These are phyloP conservation scores for Triplophysa dalaica DNA, from an alignment of 2,113 vertebrate genomes.

Conservation along the genomic window DNA sequence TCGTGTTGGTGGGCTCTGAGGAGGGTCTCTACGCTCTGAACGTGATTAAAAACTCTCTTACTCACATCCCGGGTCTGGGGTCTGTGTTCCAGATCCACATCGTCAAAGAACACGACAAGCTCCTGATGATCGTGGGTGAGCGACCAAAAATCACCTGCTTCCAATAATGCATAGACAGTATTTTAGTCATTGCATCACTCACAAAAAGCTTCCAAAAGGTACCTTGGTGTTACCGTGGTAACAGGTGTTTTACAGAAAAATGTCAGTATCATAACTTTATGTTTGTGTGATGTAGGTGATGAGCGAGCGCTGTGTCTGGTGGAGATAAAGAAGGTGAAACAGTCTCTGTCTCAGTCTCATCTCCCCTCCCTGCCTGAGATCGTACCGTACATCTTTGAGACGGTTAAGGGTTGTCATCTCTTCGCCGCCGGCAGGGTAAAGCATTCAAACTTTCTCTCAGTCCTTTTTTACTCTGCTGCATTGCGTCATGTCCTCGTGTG, in stretches of 20 bases:
- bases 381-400: constrained; percentile 89
- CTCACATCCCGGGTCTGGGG: constrained; percentile 92
- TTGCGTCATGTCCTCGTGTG: not conserved
- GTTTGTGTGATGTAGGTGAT: constrained; percentile 78
- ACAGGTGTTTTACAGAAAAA: not conserved
- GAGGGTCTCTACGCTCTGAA: constrained; percentile 97
- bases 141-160: too few relatives aligned
- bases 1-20: constrained; percentile 96
- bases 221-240: too few relatives aligned
- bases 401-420: constrained; percentile 96
- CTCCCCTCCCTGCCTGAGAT: constrained; percentile 92
- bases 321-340: constrained; percentile 96
- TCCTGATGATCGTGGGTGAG: constrained; percentile 90
- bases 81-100: constrained; percentile 97
- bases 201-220: too few relatives aligned
- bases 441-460: not conserved
- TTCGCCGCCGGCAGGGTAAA: constrained; percentile 93
- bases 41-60: constrained; percentile 96
- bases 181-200: too few relatives aligned
- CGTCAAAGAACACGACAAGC: constrained; percentile 96
- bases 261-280: not conserved
- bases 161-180: too few relatives aligned
- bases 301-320: constrained; percentile 92
- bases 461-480: constrained; percentile 6
- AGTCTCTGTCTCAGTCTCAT: constrained; percentile 94